Conservation (phyloP, 2,888 invertebrate species). For the Hofmannophila pseudospretella region DNA sequence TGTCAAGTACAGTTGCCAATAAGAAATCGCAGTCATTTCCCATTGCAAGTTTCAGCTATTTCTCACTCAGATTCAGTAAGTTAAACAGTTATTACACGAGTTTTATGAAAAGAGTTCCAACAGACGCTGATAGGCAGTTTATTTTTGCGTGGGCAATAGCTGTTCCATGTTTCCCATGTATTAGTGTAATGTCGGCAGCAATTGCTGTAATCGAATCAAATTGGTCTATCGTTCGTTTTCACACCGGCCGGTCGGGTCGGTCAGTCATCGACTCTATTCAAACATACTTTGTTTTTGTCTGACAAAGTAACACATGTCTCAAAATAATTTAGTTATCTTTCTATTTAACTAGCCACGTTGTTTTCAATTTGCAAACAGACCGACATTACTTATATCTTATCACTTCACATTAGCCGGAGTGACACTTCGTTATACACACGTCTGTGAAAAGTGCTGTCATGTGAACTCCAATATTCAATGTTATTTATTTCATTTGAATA, state of each 20-base stretch:
- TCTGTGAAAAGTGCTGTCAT: conserved; percentile 36
- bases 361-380: conserved; percentile 53
- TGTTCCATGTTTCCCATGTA: too few relatives aligned
- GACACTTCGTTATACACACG: conserved; percentile 43
- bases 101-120: too few relatives aligned
- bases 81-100: too few relatives aligned
- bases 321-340: conserved; percentile 34
- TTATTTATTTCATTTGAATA: conserved; percentile 14
- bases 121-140: too few relatives aligned
- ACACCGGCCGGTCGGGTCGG: conserved; percentile 15
- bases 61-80: too few relatives aligned
- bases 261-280: conserved; percentile 25
- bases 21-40: too few relatives aligned
- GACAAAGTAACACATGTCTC: conserved; percentile 23
- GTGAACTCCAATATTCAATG: conserved; percentile 26
- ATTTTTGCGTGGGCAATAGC: too few relatives aligned
- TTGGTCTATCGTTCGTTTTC: conserved; percentile 33
- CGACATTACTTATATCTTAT: conserved; percentile 63
- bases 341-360: conserved; percentile 42
- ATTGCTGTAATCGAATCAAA: conserved; percentile 54
- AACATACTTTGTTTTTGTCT: too few relatives aligned
- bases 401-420: conserved; percentile 49
- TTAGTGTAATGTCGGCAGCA: too few relatives aligned
- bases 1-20: too few relatives aligned
- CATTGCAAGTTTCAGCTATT: too few relatives aligned